Base-by-base conservation (phyloP, 1,140 invertebrate genomes). In the Steinernema feltiae region DNA sequence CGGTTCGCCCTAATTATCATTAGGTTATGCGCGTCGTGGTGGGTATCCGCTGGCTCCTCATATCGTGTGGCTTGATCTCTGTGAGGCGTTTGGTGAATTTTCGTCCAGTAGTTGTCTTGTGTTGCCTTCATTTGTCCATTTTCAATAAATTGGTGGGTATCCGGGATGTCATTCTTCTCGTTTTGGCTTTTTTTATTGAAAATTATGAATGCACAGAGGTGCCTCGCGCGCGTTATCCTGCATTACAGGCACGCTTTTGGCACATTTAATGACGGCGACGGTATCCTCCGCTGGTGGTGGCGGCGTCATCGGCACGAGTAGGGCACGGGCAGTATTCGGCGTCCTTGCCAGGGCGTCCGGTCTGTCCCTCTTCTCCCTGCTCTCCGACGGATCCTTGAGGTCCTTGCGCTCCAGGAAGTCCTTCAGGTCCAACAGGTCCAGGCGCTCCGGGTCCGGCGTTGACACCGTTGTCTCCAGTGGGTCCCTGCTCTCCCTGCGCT, bases 281-380 rank as follows among this genome's bases (percentile, higher is more conserved):
- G 53, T 63, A 63, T 63, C 53, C 53, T 17, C 53, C 53, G 53
- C 24, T 7, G 24, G 15, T 63, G 24, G 24, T 21, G 15, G 15
- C 53, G 53, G 7, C 24, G 15, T 63, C 53, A 27, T 63, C 53
- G 7, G 15, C 53, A 27, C 53, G 53, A 63, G 53, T 63, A 21
- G 53, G 53, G 53, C 53, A 63, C 7, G 53, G 53, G 24, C 53
- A 63, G 24, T 63, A 63, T 17, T 7, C 53, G 53, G 53, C 53
- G 24, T 63, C 53, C 53, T 63, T 63, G 70, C 76, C 76, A 70
- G 72, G 72, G 32, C 76, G 72, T 70, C 76, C 76, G 15, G 30
- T 69, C 32, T 48, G 27, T 74, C 76, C 76, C 27, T 29, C 29
- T 1, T 73, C 71, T 69, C 76, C 76, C 29, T 74, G 53, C 18